A percentile compares a stretch with the other conserved stretches of the same genome.
phyloP scores from a whole-genome alignment of 2,797 vertebrate genomes.

The Sandelia bainsii region DNA sequence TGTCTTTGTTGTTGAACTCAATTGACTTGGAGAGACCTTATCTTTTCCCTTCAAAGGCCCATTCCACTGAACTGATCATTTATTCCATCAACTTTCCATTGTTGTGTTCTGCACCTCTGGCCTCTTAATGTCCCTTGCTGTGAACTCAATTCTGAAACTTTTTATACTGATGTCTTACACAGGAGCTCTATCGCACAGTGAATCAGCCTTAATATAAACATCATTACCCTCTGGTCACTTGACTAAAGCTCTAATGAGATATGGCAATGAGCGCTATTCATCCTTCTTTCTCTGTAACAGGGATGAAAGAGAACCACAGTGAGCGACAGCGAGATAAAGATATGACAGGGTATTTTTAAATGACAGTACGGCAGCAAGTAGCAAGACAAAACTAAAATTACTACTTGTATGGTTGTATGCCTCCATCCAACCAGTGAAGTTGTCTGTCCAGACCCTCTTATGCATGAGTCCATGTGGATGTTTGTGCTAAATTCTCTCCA shows the following conservation, averaged over 20 bases:
- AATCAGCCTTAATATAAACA: conserved; percentile 28
- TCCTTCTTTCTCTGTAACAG: neutral
- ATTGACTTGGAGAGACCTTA: neutral
- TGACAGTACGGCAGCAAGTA: neutral
- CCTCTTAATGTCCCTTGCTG: conserved; percentile 20
- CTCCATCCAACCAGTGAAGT: too few species aligned
- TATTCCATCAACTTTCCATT: conserved; percentile 25
- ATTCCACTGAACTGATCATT: conserved; percentile 22
- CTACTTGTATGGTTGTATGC: too few species aligned
- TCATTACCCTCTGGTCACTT: conserved; percentile 44
- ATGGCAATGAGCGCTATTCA: neutral
- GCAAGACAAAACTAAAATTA: too few species aligned
- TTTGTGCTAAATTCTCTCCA: too few species aligned
- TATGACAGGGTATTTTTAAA: neutral
- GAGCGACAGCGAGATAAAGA: neutral
- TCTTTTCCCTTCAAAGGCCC: neutral
- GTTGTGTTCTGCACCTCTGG: conserved; percentile 21
- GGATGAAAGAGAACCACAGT: neutral
- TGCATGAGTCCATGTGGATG: too few species aligned
- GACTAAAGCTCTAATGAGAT: conserved; percentile 30
- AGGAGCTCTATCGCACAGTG: conserved; percentile 7
- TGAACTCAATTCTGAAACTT: conserved; percentile 34
- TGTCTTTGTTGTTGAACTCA: conserved; percentile 13
- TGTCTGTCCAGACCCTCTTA: too few species aligned
- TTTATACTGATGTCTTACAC: conserved; percentile 32